phyloP scores from a whole-genome alignment of 1,140 invertebrate genomes.

The Bombyx mori region ASM3026992v2 NC_085126.1:311001-311500 shows the following conservation, averaged over 20 bases:
- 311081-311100: background rate
- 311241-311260: slow-evolving; percentile 73
- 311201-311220: slow-evolving; percentile 23
- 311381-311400: too few relatives aligned
- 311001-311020: background rate
- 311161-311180: slow-evolving; percentile 65
- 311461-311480: too few relatives aligned
- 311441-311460: too few relatives aligned
- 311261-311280: slow-evolving; percentile 53
- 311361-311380: background rate
- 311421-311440: too few relatives aligned
- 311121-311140: slow-evolving; percentile 13
- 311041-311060: slow-evolving; percentile 4
- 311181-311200: slow-evolving; percentile 67
- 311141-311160: slow-evolving; percentile 24
- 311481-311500: too few relatives aligned
- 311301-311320: slow-evolving; percentile 32
- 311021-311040: background rate
- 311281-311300: slow-evolving; percentile 36
- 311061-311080: slow-evolving; percentile 46
- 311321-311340: slow-evolving; percentile 35
- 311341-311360: slow-evolving; percentile 22
- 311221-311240: slow-evolving; percentile 73
- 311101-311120: slow-evolving; percentile 3
- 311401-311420: too few relatives aligned